phyloP scores from a whole-genome alignment of 2,113 vertebrate genomes.

The Phylloscopus trochiloides region DNA sequence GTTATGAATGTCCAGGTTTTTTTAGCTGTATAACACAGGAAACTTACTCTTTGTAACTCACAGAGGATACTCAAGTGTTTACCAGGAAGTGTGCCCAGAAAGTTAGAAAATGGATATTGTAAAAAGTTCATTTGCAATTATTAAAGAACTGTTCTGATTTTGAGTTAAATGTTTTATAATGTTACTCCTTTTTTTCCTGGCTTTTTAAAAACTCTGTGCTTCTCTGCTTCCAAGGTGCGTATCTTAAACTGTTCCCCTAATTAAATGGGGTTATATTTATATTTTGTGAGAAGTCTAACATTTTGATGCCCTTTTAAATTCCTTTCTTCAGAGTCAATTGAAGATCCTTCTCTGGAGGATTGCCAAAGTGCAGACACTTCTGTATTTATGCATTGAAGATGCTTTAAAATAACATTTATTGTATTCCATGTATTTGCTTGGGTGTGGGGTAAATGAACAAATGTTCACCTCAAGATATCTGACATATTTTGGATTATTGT shows the following conservation, averaged over 20 bases:
- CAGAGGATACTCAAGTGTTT: conserved; percentile 56
- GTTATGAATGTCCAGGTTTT: conserved; percentile 39
- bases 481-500: neutral
- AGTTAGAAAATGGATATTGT: conserved; percentile 52
- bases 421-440: neutral
- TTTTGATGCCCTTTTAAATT: conserved; percentile 68
- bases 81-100: conserved; percentile 50
- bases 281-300: conserved; percentile 61
- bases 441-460: neutral
- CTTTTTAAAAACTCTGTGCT: neutral
- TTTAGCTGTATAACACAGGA: conserved; percentile 61
- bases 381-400: neutral
- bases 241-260: conserved; percentile 29
- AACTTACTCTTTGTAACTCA: conserved; percentile 70
- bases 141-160: conserved; percentile 71
- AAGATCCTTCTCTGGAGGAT: neutral
- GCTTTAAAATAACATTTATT: conserved; percentile 6
- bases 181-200: neutral
- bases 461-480: neutral
- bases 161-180: conserved; percentile 63
- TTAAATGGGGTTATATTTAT: conserved; percentile 40
- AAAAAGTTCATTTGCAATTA: conserved; percentile 50
- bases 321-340: conserved; percentile 43
- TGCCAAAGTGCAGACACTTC: neutral
- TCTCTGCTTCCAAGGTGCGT: neutral